phyloP scores from a whole-genome alignment of 2,797 vertebrate genomes.

The Bovichtus variegatus region DNA sequence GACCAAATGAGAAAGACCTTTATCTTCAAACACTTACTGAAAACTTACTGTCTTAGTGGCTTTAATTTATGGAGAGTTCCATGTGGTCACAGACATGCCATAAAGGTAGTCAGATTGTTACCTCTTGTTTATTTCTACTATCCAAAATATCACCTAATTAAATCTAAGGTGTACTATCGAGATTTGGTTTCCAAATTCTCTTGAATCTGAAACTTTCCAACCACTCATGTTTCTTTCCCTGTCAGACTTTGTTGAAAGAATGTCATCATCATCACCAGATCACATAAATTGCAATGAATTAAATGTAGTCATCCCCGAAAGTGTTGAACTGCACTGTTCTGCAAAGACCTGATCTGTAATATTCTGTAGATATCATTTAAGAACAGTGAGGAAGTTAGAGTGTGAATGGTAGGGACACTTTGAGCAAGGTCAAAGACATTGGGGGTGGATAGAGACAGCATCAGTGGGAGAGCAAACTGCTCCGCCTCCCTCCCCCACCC shows the following conservation, averaged over 20 bases:
- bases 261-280: no score
- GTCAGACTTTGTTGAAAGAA: no score
- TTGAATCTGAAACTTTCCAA: neutral
- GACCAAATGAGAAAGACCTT: neutral
- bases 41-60: neutral
- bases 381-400: constrained; percentile 51
- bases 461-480: constrained; percentile 60
- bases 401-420: constrained; percentile 86
- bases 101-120: neutral
- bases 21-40: constrained; percentile 30
- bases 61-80: neutral
- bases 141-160: neutral
- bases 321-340: neutral
- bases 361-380: neutral
- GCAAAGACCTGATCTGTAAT: neutral
- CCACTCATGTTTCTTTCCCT: no score
- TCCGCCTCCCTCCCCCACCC: constrained; percentile 75
- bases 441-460: constrained; percentile 65
- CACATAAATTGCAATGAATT: neutral
- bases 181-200: neutral
- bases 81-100: neutral
- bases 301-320: neutral
- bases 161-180: neutral
- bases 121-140: neutral
- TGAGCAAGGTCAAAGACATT: constrained; percentile 89